A percentile compares a stretch with the other conserved stretches of the same genome.
Conservation (phyloP, 2,797 vertebrate genomes). For the Acrocephalus scirpaceus region DNA sequence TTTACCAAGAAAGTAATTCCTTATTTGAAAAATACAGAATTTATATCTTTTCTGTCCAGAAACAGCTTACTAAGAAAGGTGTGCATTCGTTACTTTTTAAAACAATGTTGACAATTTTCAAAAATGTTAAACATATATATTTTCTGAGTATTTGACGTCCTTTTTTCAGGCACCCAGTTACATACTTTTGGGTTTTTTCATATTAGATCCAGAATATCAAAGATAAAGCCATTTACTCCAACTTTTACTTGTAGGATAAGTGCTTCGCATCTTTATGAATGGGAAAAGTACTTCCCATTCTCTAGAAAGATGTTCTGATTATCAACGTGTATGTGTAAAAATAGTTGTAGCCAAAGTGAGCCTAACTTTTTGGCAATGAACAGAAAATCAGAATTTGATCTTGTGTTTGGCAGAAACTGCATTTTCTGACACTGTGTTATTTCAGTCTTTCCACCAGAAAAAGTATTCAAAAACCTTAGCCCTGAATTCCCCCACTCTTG, state of each 20-base stretch:
- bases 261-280: slow-evolving; percentile 71
- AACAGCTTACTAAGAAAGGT: background rate
- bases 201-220: slow-evolving; percentile 78
- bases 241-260: slow-evolving; percentile 62
- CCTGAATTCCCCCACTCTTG: background rate
- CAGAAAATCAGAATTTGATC: background rate
- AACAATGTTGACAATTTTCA: background rate
- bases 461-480: background rate
- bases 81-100: background rate
- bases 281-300: slow-evolving; percentile 60
- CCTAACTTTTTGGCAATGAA: background rate
- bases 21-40: background rate
- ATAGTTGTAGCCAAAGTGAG: background rate
- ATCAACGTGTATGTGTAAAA: background rate
- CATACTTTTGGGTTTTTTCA: background rate
- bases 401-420: background rate
- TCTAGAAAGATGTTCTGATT: background rate
- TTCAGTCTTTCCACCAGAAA: background rate
- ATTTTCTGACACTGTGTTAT: background rate
- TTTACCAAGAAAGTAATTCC: background rate
- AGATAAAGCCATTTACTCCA: slow-evolving; percentile 75
- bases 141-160: background rate
- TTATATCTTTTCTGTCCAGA: background rate
- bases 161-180: background rate
- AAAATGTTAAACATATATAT: background rate